These are phyloP conservation scores for fruit fly (Drosophila melanogaster) DNA, from an alignment of 1,140 invertebrate genomes.

Conservation along the genomic window DNA sequence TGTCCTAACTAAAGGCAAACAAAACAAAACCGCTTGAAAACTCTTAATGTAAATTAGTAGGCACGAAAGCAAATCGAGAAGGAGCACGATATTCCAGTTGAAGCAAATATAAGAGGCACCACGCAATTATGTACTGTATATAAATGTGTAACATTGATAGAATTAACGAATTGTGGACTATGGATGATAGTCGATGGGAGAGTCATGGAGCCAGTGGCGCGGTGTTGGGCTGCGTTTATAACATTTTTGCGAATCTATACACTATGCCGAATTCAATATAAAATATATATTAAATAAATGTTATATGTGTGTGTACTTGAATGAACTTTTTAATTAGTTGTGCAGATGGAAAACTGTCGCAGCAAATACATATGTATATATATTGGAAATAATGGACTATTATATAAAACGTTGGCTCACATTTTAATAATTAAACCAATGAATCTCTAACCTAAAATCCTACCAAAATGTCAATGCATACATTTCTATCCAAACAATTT, in stretches of 20 bases:
- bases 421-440: too few relatives aligned
- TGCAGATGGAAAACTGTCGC: too few relatives aligned
- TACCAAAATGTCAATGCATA: too few relatives aligned
- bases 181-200: slow-evolving; percentile 18
- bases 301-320: slow-evolving; percentile 71
- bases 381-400: too few relatives aligned
- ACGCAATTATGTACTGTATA: slow-evolving; percentile 71
- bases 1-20: slow-evolving; percentile 37
- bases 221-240: slow-evolving; percentile 28
- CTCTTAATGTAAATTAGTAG: slow-evolving; percentile 67
- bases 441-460: too few relatives aligned
- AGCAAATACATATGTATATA: too few relatives aligned
- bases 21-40: slow-evolving; percentile 47
- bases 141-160: slow-evolving; percentile 78
- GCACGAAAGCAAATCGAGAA: slow-evolving; percentile 20
- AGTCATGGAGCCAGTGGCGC: slow-evolving; percentile 28
- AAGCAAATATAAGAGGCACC: slow-evolving; percentile 57
- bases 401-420: too few relatives aligned
- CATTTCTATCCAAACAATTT: too few relatives aligned
- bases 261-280: slow-evolving; percentile 74
- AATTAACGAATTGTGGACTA: slow-evolving; percentile 39
- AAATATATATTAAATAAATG: slow-evolving; percentile 75
- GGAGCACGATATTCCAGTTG: slow-evolving; percentile 53
- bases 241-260: slow-evolving; percentile 71
- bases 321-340: not conserved